Evolutionary conservation across 2,888 invertebrate genomes (phyloP).

Genomic region (Ferdinandea cuprea): DNA sequence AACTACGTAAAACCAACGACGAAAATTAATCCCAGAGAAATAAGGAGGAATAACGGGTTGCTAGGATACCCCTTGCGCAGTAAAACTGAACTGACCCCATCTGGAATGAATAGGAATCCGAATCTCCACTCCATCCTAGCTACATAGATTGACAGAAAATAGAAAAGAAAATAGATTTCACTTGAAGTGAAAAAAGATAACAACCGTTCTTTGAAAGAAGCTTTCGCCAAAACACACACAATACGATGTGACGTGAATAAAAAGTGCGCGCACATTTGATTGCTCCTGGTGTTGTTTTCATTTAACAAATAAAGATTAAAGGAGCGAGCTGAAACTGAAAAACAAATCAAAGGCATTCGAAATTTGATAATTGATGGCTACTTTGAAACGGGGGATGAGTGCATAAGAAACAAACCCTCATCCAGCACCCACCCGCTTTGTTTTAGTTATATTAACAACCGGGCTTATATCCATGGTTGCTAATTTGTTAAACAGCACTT

Average conservation of each 20-base stretch:
- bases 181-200: slow-evolving; percentile 34
- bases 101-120: too few relatives aligned
- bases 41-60: slow-evolving; percentile 36
- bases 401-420: not conserved
- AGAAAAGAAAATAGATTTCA: slow-evolving; percentile 31
- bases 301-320: slow-evolving; percentile 54
- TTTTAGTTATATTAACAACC: not conserved
- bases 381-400: not conserved
- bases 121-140: too few relatives aligned
- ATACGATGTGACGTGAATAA: slow-evolving; percentile 1
- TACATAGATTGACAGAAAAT: slow-evolving; percentile 2
- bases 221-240: not conserved
- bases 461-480: slow-evolving; percentile 45
- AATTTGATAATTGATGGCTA: slow-evolving; percentile 64
- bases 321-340: slow-evolving; percentile 6
- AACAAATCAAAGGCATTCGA: slow-evolving; percentile 28
- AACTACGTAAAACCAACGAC: slow-evolving; percentile 34
- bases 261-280: slow-evolving; percentile 12
- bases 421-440: not conserved
- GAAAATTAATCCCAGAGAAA: slow-evolving; percentile 7
- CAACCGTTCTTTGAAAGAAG: not conserved
- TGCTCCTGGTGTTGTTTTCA: slow-evolving; percentile 55
- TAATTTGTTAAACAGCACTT: not conserved
- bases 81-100: not conserved
- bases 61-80: slow-evolving; percentile 61